Evolutionary conservation across 2,888 invertebrate genomes (phyloP).

Genomic region (Callinectes sapidus): DNA sequence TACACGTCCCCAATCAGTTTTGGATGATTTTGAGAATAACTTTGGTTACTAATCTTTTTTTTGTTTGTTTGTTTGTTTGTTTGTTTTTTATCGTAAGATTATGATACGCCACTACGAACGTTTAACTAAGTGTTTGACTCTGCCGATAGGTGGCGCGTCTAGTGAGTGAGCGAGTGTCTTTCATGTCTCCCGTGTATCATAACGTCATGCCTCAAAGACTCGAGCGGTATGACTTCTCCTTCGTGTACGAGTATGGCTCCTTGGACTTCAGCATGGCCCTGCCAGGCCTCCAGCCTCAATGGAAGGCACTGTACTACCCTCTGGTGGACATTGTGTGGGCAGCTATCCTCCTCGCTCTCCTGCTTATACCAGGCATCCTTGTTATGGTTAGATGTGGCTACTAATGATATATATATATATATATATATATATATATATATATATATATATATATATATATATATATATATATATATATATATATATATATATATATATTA

Average conservation of each 20-base stretch:
- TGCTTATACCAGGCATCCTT: conserved; percentile 36
- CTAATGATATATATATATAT: background rate
- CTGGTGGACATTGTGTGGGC: conserved; percentile 55
- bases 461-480: background rate
- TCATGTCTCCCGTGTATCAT: conserved; percentile 56
- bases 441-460: conserved; percentile 17
- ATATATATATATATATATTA: conserved; percentile 31
- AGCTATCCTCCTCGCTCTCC: background rate
- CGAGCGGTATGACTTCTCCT: conserved; percentile 60
- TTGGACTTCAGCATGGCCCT: conserved; percentile 61
- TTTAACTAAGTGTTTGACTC: background rate
- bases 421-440: background rate
- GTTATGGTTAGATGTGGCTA: background rate
- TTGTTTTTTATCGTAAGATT: background rate
- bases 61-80: no score
- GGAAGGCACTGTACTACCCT: conserved; percentile 66
- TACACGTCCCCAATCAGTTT: background rate
- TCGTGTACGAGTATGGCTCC: conserved; percentile 58
- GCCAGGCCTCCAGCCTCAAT: conserved; percentile 56
- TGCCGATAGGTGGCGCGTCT: conserved; percentile 45
- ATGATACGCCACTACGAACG: background rate
- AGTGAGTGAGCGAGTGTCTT: conserved; percentile 54
- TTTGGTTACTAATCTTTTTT: no score
- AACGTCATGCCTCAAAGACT: conserved; percentile 51
- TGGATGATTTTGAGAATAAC: background rate